phyloP scores from a whole-genome alignment of 2,888 invertebrate genomes.

The Rhamphomyia laevipes region DNA sequence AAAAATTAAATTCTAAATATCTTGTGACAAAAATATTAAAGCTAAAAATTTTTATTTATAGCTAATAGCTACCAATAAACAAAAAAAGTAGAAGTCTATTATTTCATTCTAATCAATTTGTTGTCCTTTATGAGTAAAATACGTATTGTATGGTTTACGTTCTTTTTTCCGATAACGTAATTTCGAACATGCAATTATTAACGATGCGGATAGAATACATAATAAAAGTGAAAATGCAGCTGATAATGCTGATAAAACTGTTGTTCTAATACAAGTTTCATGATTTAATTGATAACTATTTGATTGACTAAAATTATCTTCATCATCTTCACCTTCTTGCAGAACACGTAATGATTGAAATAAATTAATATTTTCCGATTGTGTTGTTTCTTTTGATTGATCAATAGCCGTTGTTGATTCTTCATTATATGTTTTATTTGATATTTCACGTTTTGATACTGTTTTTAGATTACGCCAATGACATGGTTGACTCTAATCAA shows the following conservation, averaged over 20 bases:
- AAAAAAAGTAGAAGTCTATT: too few species aligned
- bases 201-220: slow-evolving; percentile 57
- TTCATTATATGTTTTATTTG: slow-evolving; percentile 33
- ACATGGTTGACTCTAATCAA: slow-evolving; percentile 71
- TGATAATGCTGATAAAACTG: slow-evolving; percentile 54
- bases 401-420: background rate
- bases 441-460: slow-evolving; percentile 59
- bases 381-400: slow-evolving; percentile 35
- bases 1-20: too few species aligned
- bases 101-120: background rate
- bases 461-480: slow-evolving; percentile 86
- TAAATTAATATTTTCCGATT: slow-evolving; percentile 81
- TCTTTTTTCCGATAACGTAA: slow-evolving; percentile 48
- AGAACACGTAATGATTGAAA: slow-evolving; percentile 81
- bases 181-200: slow-evolving; percentile 65
- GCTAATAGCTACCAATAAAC: too few species aligned
- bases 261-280: slow-evolving; percentile 53
- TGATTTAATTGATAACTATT: slow-evolving; percentile 19
- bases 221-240: slow-evolving; percentile 56
- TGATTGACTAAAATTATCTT: slow-evolving; percentile 19
- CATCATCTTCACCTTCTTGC: slow-evolving; percentile 69
- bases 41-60: too few species aligned
- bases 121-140: slow-evolving; percentile 49
- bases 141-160: slow-evolving; percentile 38
- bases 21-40: too few species aligned